These are phyloP conservation scores for Drosophila nigromelanica DNA, from an alignment of 1,140 invertebrate genomes.

Conservation along the genomic window DNA sequence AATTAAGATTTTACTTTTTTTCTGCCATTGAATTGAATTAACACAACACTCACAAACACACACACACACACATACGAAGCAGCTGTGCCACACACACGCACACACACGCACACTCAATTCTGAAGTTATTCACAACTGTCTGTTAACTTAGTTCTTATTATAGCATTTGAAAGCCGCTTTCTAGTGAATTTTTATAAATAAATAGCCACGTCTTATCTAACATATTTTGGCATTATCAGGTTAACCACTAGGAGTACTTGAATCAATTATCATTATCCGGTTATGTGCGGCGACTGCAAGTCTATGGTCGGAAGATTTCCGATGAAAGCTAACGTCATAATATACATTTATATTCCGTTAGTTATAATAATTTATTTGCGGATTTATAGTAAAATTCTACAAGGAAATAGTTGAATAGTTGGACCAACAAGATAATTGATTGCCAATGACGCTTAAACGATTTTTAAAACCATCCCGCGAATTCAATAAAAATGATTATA, in stretches of 20 bases:
- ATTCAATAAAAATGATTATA: no score
- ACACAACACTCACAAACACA: conserved; percentile 55
- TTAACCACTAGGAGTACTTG: conserved; percentile 14
- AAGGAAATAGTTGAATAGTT: no score
- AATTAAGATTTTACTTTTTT: conserved; percentile 83
- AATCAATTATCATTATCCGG: conserved; percentile 22
- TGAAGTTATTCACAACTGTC: conserved; percentile 14
- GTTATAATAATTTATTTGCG: no score
- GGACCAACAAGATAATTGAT: no score
- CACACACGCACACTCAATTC: conserved; percentile 22
- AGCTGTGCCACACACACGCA: conserved; percentile 37
- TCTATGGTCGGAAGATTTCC: not conserved
- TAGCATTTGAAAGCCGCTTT: conserved; percentile 25
- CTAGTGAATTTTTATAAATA: conserved; percentile 35
- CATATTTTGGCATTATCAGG: conserved; percentile 18
- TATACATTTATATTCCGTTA: not conserved
- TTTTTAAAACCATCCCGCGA: no score
- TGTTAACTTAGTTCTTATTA: conserved; percentile 33
- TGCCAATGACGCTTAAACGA: no score
- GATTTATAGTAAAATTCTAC: no score
- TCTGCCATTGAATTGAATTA: conserved; percentile 82
- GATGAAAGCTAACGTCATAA: conserved; percentile 20
- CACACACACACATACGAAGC: conserved; percentile 31
- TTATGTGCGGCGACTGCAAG: not conserved
- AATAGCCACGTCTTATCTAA: conserved; percentile 29